Percentiles rank a stretch among this genome's conserved stretches.
Evolutionary conservation across 35 echinoderm and acorn worm genomes (phyloP).

Genomic region (Patiria miniata): DNA sequence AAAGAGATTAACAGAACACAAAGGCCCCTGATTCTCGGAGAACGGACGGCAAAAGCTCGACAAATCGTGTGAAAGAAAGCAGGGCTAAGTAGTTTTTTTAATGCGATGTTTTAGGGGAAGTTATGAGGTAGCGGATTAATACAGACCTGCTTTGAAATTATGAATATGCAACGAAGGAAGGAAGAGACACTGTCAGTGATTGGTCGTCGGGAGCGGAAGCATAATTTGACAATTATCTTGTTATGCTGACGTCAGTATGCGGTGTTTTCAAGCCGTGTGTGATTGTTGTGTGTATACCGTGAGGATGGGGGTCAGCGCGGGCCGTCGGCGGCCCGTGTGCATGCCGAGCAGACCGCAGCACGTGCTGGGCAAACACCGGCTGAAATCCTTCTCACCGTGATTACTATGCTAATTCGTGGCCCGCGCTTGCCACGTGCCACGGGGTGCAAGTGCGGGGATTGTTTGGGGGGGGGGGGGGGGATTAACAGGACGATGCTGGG

Average conservation of each 20-base stretch:
- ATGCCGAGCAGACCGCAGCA: not conserved
- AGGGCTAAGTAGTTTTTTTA: not conserved
- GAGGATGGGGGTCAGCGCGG: not conserved
- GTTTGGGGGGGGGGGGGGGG: not conserved
- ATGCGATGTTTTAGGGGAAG: too few relatives aligned
- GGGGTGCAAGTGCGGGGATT: not conserved
- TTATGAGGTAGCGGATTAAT: not conserved
- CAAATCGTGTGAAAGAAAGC: not conserved
- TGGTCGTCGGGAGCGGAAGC: constrained; percentile 19
- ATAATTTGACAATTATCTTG: constrained; percentile 37
- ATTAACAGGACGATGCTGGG: too few relatives aligned
- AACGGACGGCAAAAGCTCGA: not conserved
- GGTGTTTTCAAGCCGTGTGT: constrained; percentile 10
- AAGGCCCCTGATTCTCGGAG: too few relatives aligned
- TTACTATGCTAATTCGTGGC: constrained; percentile 19
- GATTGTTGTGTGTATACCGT: constrained; percentile 13
- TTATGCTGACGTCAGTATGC: constrained; percentile 45
- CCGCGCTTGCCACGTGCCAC: not conserved
- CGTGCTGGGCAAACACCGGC: not conserved
- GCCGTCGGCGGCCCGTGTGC: not conserved
- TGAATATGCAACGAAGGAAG: not conserved
- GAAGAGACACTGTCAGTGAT: not conserved
- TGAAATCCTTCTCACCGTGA: not conserved
- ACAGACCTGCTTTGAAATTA: not conserved
- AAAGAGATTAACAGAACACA: not conserved